A percentile compares a stretch with the other conserved stretches of the same genome.
These are phyloP conservation scores for Cephus pulcher DNA, from an alignment of 2,888 invertebrate genomes.

Conservation along the genomic window DNA sequence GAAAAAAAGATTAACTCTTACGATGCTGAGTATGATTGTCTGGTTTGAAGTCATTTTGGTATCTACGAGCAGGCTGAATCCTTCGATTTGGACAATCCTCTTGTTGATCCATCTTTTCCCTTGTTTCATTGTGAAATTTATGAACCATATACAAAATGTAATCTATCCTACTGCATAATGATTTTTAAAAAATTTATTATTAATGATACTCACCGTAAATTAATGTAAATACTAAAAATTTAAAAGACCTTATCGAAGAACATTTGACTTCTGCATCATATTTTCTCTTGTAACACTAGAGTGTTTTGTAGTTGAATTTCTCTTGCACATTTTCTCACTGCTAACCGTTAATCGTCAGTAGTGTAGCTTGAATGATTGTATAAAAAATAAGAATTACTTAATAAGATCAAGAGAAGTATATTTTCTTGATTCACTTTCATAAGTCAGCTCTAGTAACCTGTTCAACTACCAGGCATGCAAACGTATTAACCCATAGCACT, in stretches of 20 bases:
- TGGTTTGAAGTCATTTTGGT: constrained; percentile 56
- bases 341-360: background rate
- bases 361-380: background rate
- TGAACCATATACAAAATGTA: background rate
- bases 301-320: background rate
- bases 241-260: background rate
- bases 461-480: background rate
- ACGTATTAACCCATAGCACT: background rate
- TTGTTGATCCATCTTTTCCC: constrained; percentile 52
- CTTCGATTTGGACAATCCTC: constrained; percentile 55
- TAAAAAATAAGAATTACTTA: background rate
- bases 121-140: background rate
- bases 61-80: constrained; percentile 52
- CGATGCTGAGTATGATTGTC: constrained; percentile 45
- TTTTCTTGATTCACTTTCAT: background rate
- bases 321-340: background rate
- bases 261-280: background rate
- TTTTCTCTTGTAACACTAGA: background rate
- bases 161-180: background rate
- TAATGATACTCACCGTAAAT: background rate
- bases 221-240: background rate
- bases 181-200: background rate
- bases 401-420: background rate
- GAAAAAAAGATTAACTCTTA: constrained; percentile 29
- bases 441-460: background rate